These are phyloP conservation scores for Colletes collaris DNA, from an alignment of 2,888 invertebrate species.

Conservation along the genomic window DNA sequence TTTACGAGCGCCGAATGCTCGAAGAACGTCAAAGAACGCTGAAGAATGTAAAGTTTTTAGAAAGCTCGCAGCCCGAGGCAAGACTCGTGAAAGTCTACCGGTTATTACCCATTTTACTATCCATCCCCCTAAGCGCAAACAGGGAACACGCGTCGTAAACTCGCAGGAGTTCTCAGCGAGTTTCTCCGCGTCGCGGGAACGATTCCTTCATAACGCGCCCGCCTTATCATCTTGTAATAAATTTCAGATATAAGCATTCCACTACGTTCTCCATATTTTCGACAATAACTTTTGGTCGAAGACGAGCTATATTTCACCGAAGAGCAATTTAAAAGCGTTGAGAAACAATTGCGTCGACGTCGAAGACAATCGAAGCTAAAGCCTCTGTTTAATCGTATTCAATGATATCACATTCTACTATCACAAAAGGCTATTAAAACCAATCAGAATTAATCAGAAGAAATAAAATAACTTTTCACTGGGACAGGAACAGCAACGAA, in stretches of 20 bases:
- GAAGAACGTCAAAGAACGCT: background rate
- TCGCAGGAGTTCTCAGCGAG: constrained; percentile 49
- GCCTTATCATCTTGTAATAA: constrained; percentile 17
- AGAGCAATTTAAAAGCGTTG: background rate
- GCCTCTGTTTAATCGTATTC: background rate
- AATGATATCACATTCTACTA: too few relatives aligned
- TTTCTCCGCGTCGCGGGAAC: constrained; percentile 10
- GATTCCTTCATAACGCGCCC: background rate
- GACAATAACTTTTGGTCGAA: background rate
- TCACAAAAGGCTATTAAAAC: too few relatives aligned
- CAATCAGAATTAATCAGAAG: too few relatives aligned
- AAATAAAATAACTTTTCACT: too few relatives aligned
- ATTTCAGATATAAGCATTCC: constrained; percentile 7
- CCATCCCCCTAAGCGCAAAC: constrained; percentile 33
- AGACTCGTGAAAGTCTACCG: constrained; percentile 56
- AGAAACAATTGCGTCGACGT: background rate
- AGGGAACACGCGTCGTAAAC: constrained; percentile 60
- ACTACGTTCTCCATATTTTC: too few relatives aligned
- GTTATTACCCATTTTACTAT: constrained; percentile 61
- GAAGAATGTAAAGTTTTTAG: background rate
- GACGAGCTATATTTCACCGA: background rate
- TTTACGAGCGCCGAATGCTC: background rate
- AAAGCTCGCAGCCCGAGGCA: background rate
- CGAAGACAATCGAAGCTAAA: background rate
- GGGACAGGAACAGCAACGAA: too few relatives aligned